Evolutionary conservation across 2,113 vertebrate genomes (phyloP).

Genomic region (Myxocyprinus asiaticus): DNA sequence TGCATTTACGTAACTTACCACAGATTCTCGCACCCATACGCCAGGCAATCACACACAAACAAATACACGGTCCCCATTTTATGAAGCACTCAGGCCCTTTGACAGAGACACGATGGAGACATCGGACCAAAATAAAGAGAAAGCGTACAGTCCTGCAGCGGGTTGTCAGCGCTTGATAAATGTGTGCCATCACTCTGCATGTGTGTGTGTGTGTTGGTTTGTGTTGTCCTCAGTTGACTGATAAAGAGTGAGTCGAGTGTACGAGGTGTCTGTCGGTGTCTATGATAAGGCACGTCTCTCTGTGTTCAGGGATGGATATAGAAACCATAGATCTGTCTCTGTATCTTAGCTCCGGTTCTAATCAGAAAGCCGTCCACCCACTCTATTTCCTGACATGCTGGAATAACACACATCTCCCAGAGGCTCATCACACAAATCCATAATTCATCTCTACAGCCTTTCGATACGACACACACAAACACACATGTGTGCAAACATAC

Average conservation of each 20-base stretch:
- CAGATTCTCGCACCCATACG: neutral
- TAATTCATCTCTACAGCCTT: conserved; percentile 50
- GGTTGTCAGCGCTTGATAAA: conserved; percentile 51
- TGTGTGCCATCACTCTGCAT: conserved; percentile 50
- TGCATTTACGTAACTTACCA: neutral
- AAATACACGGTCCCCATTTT: neutral
- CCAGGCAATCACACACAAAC: neutral
- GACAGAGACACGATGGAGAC: conserved; percentile 36
- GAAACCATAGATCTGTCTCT: conserved; percentile 58
- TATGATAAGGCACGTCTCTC: conserved; percentile 69
- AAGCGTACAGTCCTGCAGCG: conserved; percentile 55
- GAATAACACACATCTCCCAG: conserved; percentile 42
- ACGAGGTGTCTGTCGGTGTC: conserved; percentile 69
- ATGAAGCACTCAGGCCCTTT: conserved; percentile 6
- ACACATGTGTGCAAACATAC: neutral
- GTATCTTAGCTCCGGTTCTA: conserved; percentile 41
- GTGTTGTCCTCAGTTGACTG: conserved; percentile 60
- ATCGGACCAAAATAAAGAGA: conserved; percentile 44
- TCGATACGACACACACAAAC: conserved; percentile 25
- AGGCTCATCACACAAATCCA: conserved; percentile 52
- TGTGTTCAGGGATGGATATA: conserved; percentile 50
- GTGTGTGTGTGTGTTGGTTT: conserved; percentile 41
- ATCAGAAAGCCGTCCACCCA: conserved; percentile 55
- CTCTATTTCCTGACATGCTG: conserved; percentile 50
- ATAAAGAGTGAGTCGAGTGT: conserved; percentile 68